Percentiles rank a stretch among this genome's conserved stretches.
These are phyloP conservation scores for Sycophila texana DNA, from an alignment of 2,888 invertebrate species.

Conservation along the genomic window DNA sequence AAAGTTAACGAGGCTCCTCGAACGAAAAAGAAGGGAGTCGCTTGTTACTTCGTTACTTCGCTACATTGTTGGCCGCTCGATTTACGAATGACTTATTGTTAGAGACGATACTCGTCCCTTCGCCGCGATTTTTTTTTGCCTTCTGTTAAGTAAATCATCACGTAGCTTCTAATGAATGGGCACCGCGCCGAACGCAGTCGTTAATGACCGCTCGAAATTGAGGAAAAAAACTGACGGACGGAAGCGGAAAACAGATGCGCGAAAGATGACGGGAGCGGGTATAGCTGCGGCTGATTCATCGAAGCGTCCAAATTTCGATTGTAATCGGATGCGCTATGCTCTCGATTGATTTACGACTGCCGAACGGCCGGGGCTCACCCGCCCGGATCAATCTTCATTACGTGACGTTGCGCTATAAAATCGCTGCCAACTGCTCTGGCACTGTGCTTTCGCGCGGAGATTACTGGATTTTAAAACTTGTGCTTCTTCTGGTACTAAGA, in stretches of 20 bases:
- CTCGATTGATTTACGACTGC: slow-evolving; percentile 69
- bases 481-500: too few species aligned
- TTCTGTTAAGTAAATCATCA: neutral
- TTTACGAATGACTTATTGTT: neutral
- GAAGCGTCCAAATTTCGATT: slow-evolving; percentile 67
- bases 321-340: slow-evolving; percentile 65
- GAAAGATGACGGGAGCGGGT: slow-evolving; percentile 6
- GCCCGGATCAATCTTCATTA: slow-evolving; percentile 71
- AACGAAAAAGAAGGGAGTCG: neutral
- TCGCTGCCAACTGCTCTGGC: slow-evolving; percentile 10
- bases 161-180: neutral
- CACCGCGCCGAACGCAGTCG: too few species aligned
- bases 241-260: slow-evolving; percentile 22
- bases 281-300: slow-evolving; percentile 38
- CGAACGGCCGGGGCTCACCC: slow-evolving; percentile 46
- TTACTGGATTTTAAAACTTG: too few species aligned
- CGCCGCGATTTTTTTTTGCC: neutral
- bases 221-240: neutral
- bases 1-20: slow-evolving; percentile 2
- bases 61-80: slow-evolving; percentile 13
- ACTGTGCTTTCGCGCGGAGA: too few species aligned
- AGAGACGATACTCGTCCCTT: neutral
- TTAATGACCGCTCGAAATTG: too few species aligned
- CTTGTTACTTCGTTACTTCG: neutral
- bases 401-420: slow-evolving; percentile 65